Conservation (phyloP, 2,888 invertebrate species). For the Notocelia uddmanniana region DNA sequence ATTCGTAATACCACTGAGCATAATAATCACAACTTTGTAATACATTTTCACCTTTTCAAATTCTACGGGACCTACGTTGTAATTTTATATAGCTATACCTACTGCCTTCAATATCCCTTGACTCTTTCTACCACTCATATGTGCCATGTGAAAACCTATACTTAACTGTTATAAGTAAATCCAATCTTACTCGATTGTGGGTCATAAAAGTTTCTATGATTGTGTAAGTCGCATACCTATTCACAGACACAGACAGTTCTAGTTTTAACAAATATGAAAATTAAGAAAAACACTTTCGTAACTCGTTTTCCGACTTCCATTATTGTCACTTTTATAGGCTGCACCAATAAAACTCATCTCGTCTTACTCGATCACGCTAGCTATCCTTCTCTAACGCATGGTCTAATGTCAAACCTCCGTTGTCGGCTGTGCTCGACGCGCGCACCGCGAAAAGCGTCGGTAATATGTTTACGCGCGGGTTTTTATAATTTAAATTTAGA, state of each 20-base stretch:
- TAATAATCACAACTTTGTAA: too few relatives aligned
- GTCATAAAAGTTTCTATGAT: background rate
- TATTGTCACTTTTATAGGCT: slow-evolving; percentile 37
- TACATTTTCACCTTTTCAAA: too few relatives aligned
- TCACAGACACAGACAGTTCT: background rate
- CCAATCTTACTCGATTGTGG: background rate
- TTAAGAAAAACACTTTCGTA: slow-evolving; percentile 40
- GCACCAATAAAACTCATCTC: slow-evolving; percentile 48
- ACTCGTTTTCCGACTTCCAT: slow-evolving; percentile 41
- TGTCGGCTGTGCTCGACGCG: slow-evolving; percentile 53
- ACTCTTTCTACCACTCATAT: too few relatives aligned
- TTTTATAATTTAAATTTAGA: slow-evolving; percentile 39
- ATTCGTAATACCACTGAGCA: too few relatives aligned
- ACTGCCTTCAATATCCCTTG: too few relatives aligned
- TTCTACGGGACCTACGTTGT: too few relatives aligned
- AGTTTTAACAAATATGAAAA: slow-evolving; percentile 16
- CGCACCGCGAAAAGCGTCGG: slow-evolving; percentile 56
- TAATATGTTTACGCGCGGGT: slow-evolving; percentile 50
- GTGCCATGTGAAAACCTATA: too few relatives aligned
- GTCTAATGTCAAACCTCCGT: slow-evolving; percentile 60
- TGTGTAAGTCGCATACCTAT: too few relatives aligned
- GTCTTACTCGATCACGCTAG: slow-evolving; percentile 56
- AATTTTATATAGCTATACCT: too few relatives aligned
- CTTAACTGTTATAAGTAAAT: too few relatives aligned
- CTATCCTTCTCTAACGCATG: slow-evolving; percentile 60